Conservation (phyloP, 2,888 invertebrate genomes). For the Caenorhabditis sp. region DNA sequence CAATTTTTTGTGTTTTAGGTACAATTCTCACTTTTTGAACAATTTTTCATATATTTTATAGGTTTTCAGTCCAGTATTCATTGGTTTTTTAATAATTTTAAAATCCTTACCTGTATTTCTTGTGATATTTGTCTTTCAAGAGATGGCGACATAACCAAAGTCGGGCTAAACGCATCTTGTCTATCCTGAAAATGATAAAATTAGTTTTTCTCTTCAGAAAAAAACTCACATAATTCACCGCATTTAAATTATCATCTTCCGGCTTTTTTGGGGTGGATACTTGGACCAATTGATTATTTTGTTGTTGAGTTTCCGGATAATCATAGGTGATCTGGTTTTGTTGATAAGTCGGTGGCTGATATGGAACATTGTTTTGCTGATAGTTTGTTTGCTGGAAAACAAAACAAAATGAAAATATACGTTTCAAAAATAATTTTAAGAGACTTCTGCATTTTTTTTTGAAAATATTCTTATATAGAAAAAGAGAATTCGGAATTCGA, state of each 20-base stretch:
- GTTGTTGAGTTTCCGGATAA: background rate
- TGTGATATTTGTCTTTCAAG: constrained; percentile 47
- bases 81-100: too few species aligned
- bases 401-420: too few species aligned
- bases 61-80: too few species aligned
- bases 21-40: too few species aligned
- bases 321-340: background rate
- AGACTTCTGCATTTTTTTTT: too few species aligned
- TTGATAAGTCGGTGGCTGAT: background rate
- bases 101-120: constrained; percentile 37
- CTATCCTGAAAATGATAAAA: background rate
- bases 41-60: too few species aligned
- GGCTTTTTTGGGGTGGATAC: background rate
- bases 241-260: background rate
- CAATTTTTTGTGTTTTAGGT: too few species aligned
- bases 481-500: too few species aligned
- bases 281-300: background rate
- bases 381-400: too few species aligned
- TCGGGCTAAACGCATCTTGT: constrained; percentile 24
- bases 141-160: constrained; percentile 43
- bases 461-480: too few species aligned
- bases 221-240: background rate
- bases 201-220: background rate
- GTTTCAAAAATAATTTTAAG: too few species aligned
- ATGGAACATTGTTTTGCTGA: too few species aligned